Percentiles rank a stretch among this genome's conserved stretches.
These are phyloP conservation scores for Galleria mellonella DNA, from an alignment of 1,140 invertebrate genomes.

Conservation along the genomic window DNA sequence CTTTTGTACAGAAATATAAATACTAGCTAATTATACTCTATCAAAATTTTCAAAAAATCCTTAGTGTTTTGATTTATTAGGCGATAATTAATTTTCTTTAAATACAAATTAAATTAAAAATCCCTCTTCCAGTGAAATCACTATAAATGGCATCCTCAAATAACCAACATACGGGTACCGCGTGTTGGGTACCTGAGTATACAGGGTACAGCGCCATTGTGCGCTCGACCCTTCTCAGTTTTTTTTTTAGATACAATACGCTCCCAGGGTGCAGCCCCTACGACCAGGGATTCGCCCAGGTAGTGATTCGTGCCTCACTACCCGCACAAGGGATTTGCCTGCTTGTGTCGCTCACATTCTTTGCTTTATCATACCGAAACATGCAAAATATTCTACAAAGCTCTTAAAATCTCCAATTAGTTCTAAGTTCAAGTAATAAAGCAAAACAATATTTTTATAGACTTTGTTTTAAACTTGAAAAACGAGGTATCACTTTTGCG, in stretches of 20 bases:
- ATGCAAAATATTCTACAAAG: neutral
- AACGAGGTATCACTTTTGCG: neutral
- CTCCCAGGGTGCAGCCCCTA: conserved; percentile 50
- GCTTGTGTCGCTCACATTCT: neutral
- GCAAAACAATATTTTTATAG: conserved; percentile 4
- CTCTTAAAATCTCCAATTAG: too few relatives aligned
- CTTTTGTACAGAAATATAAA: too few relatives aligned
- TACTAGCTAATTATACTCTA: too few relatives aligned
- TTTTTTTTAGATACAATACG: conserved; percentile 65
- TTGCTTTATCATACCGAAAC: too few relatives aligned
- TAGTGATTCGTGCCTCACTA: conserved; percentile 12
- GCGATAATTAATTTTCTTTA: too few relatives aligned
- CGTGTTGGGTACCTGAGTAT: conserved; percentile 41
- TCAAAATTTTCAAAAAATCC: too few relatives aligned
- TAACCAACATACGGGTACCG: conserved; percentile 13
- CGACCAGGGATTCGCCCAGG: conserved; percentile 37
- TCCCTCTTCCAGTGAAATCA: too few relatives aligned
- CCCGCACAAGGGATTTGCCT: neutral
- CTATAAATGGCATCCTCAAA: too few relatives aligned
- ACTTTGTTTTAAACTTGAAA: conserved; percentile 5
- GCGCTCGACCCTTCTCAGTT: conserved; percentile 57
- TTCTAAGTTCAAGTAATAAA: too few relatives aligned
- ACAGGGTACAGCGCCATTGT: conserved; percentile 44
- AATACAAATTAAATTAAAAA: too few relatives aligned
- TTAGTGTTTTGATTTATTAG: too few relatives aligned